Evolutionary conservation across 2,113 vertebrate species (phyloP).

Genomic region (Etheostoma spectabile): DNA sequence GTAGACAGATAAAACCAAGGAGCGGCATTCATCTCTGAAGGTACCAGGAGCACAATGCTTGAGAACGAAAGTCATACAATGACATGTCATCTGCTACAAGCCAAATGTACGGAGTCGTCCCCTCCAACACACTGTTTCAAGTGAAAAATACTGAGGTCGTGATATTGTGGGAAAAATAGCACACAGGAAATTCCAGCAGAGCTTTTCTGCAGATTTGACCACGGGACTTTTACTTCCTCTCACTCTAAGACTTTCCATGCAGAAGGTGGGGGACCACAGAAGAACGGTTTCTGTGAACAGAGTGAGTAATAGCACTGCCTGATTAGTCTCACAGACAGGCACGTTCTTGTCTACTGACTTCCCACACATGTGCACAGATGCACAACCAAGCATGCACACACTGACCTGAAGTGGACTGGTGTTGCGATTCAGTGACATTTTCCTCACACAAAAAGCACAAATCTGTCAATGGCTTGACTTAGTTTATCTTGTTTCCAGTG

Average conservation of each 20-base stretch:
- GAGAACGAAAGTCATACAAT: not conserved
- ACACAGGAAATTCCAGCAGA: constrained; percentile 62
- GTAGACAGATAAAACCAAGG: not conserved
- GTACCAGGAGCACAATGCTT: not conserved
- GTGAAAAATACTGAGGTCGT: constrained; percentile 35
- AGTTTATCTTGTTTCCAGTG: not conserved
- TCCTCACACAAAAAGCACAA: not conserved
- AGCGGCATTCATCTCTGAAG: not conserved
- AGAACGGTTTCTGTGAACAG: constrained; percentile 53
- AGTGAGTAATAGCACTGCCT: constrained; percentile 56
- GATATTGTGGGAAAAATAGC: constrained; percentile 61
- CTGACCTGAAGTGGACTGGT: not conserved
- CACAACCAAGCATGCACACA: not conserved
- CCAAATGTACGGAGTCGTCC: not conserved
- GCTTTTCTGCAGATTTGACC: constrained; percentile 41
- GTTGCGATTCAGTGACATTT: constrained; percentile 5
- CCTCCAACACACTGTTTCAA: constrained; percentile 14
- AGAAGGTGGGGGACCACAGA: constrained; percentile 18
- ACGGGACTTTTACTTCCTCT: constrained; percentile 35
- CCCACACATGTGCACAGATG: constrained; percentile 34
- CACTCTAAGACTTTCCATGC: constrained; percentile 16
- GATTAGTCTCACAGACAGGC: constrained; percentile 51
- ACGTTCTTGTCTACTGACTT: constrained; percentile 70
- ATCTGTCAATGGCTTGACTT: not conserved
- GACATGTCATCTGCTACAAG: constrained; percentile 9